phyloP scores from a whole-genome alignment of 2,888 invertebrate genomes.

The Tanaodytes sp. region DNA sequence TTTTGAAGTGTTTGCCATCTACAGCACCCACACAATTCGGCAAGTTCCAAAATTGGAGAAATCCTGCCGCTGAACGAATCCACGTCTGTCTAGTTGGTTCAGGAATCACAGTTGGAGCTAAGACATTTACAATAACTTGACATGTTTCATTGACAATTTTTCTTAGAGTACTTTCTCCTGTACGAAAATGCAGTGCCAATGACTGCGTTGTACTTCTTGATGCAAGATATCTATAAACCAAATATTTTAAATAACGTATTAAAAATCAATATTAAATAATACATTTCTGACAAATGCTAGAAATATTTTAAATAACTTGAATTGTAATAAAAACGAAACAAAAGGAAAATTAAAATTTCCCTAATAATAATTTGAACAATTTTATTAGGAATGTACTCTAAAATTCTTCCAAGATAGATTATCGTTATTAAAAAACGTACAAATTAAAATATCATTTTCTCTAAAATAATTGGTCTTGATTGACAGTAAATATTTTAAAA shows the following conservation, averaged over 20 bases:
- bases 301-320: no score
- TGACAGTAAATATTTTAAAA: no score
- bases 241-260: background rate
- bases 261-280: no score
- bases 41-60: slow-evolving; percentile 54
- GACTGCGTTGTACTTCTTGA: slow-evolving; percentile 35
- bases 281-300: no score
- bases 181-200: slow-evolving; percentile 36
- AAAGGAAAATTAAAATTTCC: no score
- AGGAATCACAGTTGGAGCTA: slow-evolving; percentile 36
- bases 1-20: slow-evolving; percentile 57
- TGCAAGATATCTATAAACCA: slow-evolving; percentile 49
- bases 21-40: slow-evolving; percentile 56
- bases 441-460: no score
- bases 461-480: no score
- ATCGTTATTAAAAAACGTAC: no score
- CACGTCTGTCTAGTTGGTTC: slow-evolving; percentile 40
- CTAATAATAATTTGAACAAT: no score
- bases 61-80: slow-evolving; percentile 47
- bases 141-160: slow-evolving; percentile 48
- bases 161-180: slow-evolving; percentile 42
- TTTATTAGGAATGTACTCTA: no score
- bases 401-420: no score
- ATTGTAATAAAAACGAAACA: no score
- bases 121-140: slow-evolving; percentile 27